phyloP scores from a whole-genome alignment of 2,797 vertebrate species.

The Urosaurus nigricauda region DNA sequence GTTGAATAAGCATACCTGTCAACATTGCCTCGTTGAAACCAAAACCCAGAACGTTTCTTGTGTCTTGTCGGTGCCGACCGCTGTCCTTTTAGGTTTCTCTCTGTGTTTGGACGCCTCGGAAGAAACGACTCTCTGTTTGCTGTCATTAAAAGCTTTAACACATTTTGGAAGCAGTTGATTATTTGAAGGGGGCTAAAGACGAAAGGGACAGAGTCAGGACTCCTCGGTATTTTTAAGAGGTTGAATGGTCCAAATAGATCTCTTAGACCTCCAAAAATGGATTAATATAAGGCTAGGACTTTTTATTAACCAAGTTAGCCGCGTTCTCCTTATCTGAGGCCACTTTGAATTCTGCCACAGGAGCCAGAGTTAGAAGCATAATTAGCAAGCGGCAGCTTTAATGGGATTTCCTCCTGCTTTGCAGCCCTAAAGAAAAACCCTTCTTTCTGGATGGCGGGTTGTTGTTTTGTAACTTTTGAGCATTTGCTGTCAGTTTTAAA shows the following conservation, averaged over 20 bases:
- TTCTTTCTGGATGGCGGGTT: no score
- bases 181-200: conserved; percentile 9
- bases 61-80: background rate
- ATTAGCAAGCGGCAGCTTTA: background rate
- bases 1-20: conserved; percentile 21
- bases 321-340: background rate
- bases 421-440: background rate
- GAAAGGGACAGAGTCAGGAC: background rate
- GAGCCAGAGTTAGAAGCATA: background rate
- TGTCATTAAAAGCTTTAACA: conserved; percentile 2
- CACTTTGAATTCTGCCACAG: background rate
- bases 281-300: no score
- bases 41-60: background rate
- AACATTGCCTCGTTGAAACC: background rate
- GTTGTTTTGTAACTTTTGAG: background rate
- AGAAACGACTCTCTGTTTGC: background rate
- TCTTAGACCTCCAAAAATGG: background rate
- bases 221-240: background rate
- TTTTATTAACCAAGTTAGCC: background rate
- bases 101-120: background rate
- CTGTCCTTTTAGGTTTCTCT: background rate
- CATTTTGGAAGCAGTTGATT: background rate
- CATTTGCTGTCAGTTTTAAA: conserved; percentile 1
- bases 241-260: background rate
- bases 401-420: background rate